Evolutionary conservation across 2,113 vertebrate species (phyloP), one percentile per base, ranked within the genome.

Genomic region (Choloepus hoffmanni): DNA sequence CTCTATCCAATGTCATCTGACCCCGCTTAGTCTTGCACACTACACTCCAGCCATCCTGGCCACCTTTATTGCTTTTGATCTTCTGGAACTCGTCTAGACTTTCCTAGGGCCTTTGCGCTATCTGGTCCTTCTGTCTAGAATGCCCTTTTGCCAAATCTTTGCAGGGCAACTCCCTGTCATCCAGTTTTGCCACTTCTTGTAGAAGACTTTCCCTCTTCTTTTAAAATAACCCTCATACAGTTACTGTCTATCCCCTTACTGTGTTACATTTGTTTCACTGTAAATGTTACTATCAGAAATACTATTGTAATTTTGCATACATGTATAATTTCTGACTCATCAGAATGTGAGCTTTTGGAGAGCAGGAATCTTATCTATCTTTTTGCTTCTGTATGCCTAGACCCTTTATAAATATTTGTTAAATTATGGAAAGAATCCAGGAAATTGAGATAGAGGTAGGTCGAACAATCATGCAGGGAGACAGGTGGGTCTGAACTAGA

Each of bases 331-430:
- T 85, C 30, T 77, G 81, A 55, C 19, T 55, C 15, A 28, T 16
- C 36, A 70, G 70, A 93, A 85, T 14, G 33, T 55, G 87, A 87
- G 18, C 28, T 95, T 43, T 58, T 30, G 33, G 28, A 58, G 68
- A 91, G 36, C 26, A 23, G n/a, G 85, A 18, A 53, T 67, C 5
- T 50, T 23, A 4, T 1, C 43, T 26, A 3, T n/a, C 43, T 55
- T 74, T 36, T 83, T 53, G 21, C 28, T 60, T 3, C 9, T n/a
- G 10, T 26, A 21, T 21, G 45, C 11, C 24, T 28, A 76, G 50
- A 89, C 48, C 40, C 26, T 53, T 5, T 23, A 72, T 0, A 50
- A 30, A n/a, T n/a, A 7, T 36, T 55, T 43, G 3, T 5, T 63
- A 18, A 36, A 40, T 74, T 36, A 78, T 58, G 11, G 10, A 90